phyloP scores from a whole-genome alignment of 2,888 invertebrate species.

The Pomacea canaliculata region DNA sequence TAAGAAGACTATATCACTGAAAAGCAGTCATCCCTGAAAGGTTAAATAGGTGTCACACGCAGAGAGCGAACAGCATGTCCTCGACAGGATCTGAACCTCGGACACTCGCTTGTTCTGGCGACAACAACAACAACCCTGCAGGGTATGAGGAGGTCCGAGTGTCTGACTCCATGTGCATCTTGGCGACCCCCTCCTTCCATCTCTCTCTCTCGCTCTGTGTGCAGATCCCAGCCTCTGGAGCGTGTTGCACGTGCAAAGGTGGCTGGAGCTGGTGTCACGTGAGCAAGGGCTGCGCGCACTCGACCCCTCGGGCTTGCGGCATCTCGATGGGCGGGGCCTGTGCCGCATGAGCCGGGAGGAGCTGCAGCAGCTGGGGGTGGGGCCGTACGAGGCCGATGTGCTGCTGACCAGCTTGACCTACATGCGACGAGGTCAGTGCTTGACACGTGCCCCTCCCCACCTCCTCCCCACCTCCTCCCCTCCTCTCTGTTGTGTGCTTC shows the following conservation, averaged over 20 bases:
- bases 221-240: conserved; percentile 57
- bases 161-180: too few species aligned
- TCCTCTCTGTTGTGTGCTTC: too few species aligned
- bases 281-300: conserved; percentile 52
- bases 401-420: conserved; percentile 53
- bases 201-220: not conserved
- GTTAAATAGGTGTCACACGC: too few species aligned
- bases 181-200: too few species aligned
- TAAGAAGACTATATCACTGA: too few species aligned
- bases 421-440: conserved; percentile 42
- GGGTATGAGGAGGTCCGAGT: too few species aligned
- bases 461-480: too few species aligned
- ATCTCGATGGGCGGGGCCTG: conserved; percentile 51
- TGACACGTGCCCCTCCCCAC: not conserved
- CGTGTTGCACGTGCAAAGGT: conserved; percentile 51
- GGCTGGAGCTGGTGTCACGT: conserved; percentile 58
- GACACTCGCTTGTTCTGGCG: too few species aligned
- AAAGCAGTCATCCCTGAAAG: too few species aligned
- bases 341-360: conserved; percentile 57
- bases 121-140: too few species aligned
- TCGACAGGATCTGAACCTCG: too few species aligned
- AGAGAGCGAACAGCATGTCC: too few species aligned
- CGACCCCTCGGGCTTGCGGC: conserved; percentile 46
- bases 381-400: conserved; percentile 56
- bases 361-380: conserved; percentile 48